A percentile compares a stretch with the other conserved stretches of the same genome.
Evolutionary conservation across 2,888 invertebrate species (phyloP).

Genomic region (Scelioninae gen. 1): DNA sequence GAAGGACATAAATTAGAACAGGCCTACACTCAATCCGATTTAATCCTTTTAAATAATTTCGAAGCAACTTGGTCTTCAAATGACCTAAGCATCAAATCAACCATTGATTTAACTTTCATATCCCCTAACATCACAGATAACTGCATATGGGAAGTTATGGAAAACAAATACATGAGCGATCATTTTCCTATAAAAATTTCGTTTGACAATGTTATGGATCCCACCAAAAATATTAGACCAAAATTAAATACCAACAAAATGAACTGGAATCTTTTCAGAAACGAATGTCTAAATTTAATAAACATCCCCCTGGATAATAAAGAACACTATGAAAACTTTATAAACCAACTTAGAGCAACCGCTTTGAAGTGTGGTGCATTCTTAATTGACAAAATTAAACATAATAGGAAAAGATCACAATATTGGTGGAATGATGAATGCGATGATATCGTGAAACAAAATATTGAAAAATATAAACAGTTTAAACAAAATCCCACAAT

Average conservation of each 20-base stretch:
- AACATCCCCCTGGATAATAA: background rate
- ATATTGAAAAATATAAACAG: background rate
- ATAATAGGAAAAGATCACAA: background rate
- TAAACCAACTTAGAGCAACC: background rate
- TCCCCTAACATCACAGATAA: background rate
- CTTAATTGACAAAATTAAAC: background rate
- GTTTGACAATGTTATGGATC: background rate
- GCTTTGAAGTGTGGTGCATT: background rate
- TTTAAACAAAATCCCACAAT: background rate
- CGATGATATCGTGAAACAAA: constrained; percentile 1
- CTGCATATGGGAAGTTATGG: constrained; percentile 7
- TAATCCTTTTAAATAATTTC: constrained; percentile 1
- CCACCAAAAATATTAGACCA: background rate
- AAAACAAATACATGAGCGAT: background rate
- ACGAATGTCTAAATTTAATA: background rate
- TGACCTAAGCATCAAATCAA: background rate
- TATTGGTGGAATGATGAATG: constrained; percentile 27
- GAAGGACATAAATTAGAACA: constrained; percentile 11
- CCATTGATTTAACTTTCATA: constrained; percentile 2
- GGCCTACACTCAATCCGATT: background rate
- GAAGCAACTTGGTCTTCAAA: constrained; percentile 11
- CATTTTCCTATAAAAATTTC: constrained; percentile 13
- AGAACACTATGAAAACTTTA: constrained; percentile 4
- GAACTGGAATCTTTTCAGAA: background rate
- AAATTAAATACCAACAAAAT: constrained; percentile 1